A percentile compares a stretch with the other conserved stretches of the same genome.
phyloP scores from a whole-genome alignment of 1,140 invertebrate genomes.

The Ceratoteleas bidentatus region DNA sequence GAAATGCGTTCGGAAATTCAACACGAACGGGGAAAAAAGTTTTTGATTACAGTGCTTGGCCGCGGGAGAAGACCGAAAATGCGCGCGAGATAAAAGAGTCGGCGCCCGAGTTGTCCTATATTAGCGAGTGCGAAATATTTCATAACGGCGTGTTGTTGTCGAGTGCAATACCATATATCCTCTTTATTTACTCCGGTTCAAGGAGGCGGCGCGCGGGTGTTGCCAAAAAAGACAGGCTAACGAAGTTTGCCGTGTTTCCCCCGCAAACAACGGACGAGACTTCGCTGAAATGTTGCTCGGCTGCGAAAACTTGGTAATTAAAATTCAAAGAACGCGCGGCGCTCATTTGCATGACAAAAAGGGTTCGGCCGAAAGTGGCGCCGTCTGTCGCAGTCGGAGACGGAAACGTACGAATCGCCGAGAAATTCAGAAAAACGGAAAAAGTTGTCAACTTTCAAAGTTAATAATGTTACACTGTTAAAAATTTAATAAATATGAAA shows the following conservation, averaged over 20 bases:
- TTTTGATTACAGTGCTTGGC: background rate
- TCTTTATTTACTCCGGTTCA: slow-evolving; percentile 57
- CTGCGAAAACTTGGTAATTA: slow-evolving; percentile 54
- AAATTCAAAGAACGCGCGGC: slow-evolving; percentile 50
- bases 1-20: slow-evolving; percentile 10
- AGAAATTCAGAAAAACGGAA: no score
- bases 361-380: slow-evolving; percentile 5
- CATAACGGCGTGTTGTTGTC: slow-evolving; percentile 43
- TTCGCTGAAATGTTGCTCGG: slow-evolving; percentile 26
- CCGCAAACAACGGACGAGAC: slow-evolving; percentile 35
- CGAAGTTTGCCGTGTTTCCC: slow-evolving; percentile 40
- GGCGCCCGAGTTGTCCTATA: slow-evolving; percentile 16
- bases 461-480: no score
- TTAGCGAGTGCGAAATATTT: slow-evolving; percentile 52
- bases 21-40: slow-evolving; percentile 25
- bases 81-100: slow-evolving; percentile 28
- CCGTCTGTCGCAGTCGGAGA: no score
- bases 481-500: no score
- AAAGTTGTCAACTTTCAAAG: no score
- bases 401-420: no score
- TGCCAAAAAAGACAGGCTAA: slow-evolving; percentile 41
- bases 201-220: slow-evolving; percentile 39
- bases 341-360: slow-evolving; percentile 52
- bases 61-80: slow-evolving; percentile 1
- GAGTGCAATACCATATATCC: slow-evolving; percentile 60